Percentiles rank a stretch among this genome's conserved stretches.
Conservation (phyloP, 2,888 invertebrate species). For the Linhomoeus sp. region DNA sequence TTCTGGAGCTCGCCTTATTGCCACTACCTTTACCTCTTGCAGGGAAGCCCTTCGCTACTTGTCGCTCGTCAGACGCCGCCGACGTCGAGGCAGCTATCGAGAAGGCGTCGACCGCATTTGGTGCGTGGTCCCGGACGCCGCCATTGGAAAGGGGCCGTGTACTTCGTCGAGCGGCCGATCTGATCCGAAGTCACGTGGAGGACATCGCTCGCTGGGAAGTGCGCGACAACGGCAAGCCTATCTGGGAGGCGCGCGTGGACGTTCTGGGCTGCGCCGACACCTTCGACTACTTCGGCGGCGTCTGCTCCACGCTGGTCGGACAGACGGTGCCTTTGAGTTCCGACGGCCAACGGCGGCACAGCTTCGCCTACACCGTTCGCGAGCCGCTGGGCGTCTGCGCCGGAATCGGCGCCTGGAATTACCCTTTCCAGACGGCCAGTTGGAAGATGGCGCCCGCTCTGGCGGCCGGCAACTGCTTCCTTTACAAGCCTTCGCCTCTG, state of each 20-base stretch:
- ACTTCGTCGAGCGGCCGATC: too few species aligned
- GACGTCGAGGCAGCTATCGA: slow-evolving; percentile 3
- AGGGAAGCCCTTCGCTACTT: too few species aligned
- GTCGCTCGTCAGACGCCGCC: slow-evolving; percentile 6
- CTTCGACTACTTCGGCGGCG: slow-evolving; percentile 36
- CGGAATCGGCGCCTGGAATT: slow-evolving; percentile 41
- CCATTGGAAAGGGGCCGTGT: slow-evolving; percentile 4
- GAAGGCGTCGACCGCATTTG: background rate
- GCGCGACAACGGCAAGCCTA: slow-evolving; percentile 39
- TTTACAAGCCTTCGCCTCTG: slow-evolving; percentile 39
- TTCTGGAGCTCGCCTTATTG: too few species aligned
- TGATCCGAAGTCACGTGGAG: too few species aligned
- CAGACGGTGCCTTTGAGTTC: too few species aligned
- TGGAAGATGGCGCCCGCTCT: slow-evolving; percentile 37
- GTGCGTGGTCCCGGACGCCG: background rate
- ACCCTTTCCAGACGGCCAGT: slow-evolving; percentile 37
- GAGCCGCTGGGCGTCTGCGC: slow-evolving; percentile 39
- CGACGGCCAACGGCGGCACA: too few species aligned
- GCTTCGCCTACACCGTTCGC: slow-evolving; percentile 33
- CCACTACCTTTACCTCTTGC: too few species aligned
- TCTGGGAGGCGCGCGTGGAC: slow-evolving; percentile 38
- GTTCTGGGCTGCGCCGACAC: slow-evolving; percentile 37
- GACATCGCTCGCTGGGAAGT: slow-evolving; percentile 30
- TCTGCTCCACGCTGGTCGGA: too few species aligned
- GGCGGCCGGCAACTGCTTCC: slow-evolving; percentile 35